Percentiles rank a stretch among this genome's conserved stretches.
phyloP scores from a whole-genome alignment of 2,797 vertebrate genomes.

The Hoplostethus mediterraneus region DNA sequence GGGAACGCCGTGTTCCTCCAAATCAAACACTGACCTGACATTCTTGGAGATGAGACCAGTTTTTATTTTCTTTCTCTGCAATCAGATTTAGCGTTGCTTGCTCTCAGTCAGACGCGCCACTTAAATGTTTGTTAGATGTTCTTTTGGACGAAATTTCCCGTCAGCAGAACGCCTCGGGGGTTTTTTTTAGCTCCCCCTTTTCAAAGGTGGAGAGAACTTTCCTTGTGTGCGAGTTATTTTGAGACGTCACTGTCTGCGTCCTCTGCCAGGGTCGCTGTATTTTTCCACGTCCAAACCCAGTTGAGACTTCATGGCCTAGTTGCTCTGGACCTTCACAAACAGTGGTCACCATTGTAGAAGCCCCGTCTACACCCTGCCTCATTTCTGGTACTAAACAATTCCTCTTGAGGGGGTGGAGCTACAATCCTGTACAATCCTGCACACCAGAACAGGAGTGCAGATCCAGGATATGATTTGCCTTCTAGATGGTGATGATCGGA shows the following conservation, averaged over 20 bases:
- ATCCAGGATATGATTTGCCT: no score
- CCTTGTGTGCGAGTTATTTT: slow-evolving; percentile 61
- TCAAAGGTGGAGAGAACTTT: slow-evolving; percentile 54
- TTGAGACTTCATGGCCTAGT: slow-evolving; percentile 23
- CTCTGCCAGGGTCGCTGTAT: slow-evolving; percentile 59
- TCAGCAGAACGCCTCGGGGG: slow-evolving; percentile 38
- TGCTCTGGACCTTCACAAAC: slow-evolving; percentile 45
- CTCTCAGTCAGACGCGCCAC: slow-evolving; percentile 14
- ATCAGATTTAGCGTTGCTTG: slow-evolving; percentile 7
- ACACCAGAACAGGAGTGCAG: no score
- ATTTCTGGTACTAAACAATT: neutral
- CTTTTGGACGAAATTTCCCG: slow-evolving; percentile 40
- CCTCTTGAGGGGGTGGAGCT: neutral
- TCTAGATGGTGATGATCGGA: no score
- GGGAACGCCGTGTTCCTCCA: slow-evolving; percentile 67
- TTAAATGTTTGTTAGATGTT: slow-evolving; percentile 25
- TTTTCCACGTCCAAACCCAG: slow-evolving; percentile 70
- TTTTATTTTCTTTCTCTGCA: slow-evolving; percentile 34
- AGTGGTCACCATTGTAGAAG: slow-evolving; percentile 8
- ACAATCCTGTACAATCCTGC: neutral
- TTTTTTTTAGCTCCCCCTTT: slow-evolving; percentile 18
- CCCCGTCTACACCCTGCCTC: neutral
- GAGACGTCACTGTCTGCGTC: slow-evolving; percentile 48
- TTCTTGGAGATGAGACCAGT: slow-evolving; percentile 42
- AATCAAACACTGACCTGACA: slow-evolving; percentile 66